Evolutionary conservation across 2,888 invertebrate species (phyloP), one percentile per base, ranked within the genome.

Genomic region (Phalera bucephala): DNA sequence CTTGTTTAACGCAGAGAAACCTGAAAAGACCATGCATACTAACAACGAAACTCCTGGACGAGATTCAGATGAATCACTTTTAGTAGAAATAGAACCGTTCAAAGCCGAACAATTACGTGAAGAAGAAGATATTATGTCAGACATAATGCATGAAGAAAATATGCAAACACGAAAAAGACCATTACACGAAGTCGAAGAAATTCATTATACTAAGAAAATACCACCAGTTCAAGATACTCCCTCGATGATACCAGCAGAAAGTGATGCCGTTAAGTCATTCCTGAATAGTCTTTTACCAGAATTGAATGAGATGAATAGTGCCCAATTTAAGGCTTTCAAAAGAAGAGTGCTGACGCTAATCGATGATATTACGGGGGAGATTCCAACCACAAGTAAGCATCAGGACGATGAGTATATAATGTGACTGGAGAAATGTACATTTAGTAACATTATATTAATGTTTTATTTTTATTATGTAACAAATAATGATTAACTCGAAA

Each of bases 251-350:
- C 3, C 17, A 8, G 2, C 29, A 2, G 17, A 25, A 0, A 34
- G 8, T 7, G 52, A 59, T 0, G 39, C 44, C 1, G 45, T 57
- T 9, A 33, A 28, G 2, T 59, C 56, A 0, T 57, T 57, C 20
- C 38, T 66, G 3, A 53, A 55, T 25, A 64, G 66, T 30, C 55
- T 66, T 0, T 20, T 56, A 22, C 65, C 64, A 0, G 66, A 66
- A 34, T 39, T 66, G 1, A 49, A 44, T 6, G 64, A 66, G 32
- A 59, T 66, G 61, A 58, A 52, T 30, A 39, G 40, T 0, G 20
- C 35, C 1, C 64, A 66, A 36, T 66, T 66, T 27, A 66, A 63
- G 20, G 37, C 37, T 14, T 66, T 64, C 23, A 66, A 66, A 31
- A 41, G 66, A 34, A 35, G 54, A 37, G 66, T 61, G 9, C 34